A percentile compares a stretch with the other conserved stretches of the same genome.
phyloP scores from a whole-genome alignment of 2,797 vertebrate genomes.

The Nannoperca australis region DNA sequence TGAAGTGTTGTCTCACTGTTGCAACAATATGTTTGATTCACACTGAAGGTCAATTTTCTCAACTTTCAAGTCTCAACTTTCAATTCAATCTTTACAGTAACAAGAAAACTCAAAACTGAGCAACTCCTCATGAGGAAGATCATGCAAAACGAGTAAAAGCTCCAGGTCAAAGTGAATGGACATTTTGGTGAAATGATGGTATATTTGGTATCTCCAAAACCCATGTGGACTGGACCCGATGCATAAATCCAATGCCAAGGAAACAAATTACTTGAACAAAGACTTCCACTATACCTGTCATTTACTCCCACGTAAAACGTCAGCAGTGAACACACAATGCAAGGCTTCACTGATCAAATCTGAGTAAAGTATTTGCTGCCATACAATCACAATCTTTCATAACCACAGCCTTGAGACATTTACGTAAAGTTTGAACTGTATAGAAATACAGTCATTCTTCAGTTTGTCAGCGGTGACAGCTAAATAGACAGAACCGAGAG shows the following conservation, averaged over 20 bases:
- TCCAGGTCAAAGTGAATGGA: too few relatives aligned
- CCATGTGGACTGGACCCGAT: not conserved
- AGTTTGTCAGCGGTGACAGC: constrained; percentile 45
- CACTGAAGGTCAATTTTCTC: not conserved
- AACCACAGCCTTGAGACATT: constrained; percentile 55
- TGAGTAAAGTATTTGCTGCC: constrained; percentile 23
- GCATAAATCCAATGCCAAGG: not conserved
- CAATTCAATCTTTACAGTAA: too few relatives aligned
- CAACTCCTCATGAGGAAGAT: not conserved
- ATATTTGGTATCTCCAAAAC: not conserved
- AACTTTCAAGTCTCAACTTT: too few relatives aligned
- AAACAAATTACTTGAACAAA: not conserved
- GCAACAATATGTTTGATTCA: too few relatives aligned
- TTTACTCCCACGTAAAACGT: not conserved
- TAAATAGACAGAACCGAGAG: constrained; percentile 45
- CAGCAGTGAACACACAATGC: not conserved
- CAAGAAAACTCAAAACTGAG: not conserved
- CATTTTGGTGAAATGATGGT: not conserved
- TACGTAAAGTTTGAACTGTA: constrained; percentile 42
- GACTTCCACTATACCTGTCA: not conserved
- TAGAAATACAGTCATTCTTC: constrained; percentile 45
- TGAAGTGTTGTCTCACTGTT: too few relatives aligned
- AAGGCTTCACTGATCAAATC: constrained; percentile 22
- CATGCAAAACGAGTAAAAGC: too few relatives aligned
- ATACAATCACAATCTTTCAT: constrained; percentile 38